Conservation (phyloP, 1,140 invertebrate genomes). For the Drosophila kepulauana region DNA sequence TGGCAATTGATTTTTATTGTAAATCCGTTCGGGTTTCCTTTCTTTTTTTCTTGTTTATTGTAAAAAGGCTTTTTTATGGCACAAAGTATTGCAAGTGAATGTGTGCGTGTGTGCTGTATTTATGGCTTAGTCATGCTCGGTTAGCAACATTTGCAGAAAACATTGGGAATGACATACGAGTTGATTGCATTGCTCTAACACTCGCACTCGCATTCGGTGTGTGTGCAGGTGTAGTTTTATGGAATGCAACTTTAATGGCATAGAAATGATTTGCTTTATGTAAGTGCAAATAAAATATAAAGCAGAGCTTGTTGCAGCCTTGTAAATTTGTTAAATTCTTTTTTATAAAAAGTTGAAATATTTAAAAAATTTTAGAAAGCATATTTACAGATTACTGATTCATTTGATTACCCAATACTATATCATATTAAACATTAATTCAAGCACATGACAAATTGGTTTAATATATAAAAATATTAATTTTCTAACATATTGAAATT, state of each 20-base stretch:
- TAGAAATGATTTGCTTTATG: slow-evolving; percentile 27
- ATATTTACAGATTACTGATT: no score
- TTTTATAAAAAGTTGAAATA: background rate
- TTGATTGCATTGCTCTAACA: slow-evolving; percentile 48
- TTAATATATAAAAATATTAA: no score
- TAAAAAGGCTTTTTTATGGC: slow-evolving; percentile 24
- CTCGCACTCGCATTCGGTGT: background rate
- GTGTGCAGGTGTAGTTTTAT: slow-evolving; percentile 1
- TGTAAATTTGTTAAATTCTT: background rate
- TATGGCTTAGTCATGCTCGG: slow-evolving; percentile 53
- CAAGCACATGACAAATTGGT: no score
- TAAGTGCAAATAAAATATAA: background rate
- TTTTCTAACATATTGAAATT: no score
- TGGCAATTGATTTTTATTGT: slow-evolving; percentile 74
- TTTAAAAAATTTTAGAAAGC: no score
- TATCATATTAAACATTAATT: no score
- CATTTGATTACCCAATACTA: no score
- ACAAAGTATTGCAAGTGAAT: slow-evolving; percentile 17
- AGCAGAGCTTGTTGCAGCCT: background rate
- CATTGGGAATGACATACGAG: slow-evolving; percentile 42
- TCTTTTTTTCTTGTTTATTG: slow-evolving; percentile 27
- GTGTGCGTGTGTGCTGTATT: slow-evolving; percentile 32
- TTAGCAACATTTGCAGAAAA: slow-evolving; percentile 46
- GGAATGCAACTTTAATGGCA: slow-evolving; percentile 46
- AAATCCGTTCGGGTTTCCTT: slow-evolving; percentile 27